These are phyloP conservation scores for Pyrocoelia pectoralis DNA, from an alignment of 2,888 invertebrate genomes.

Conservation along the genomic window DNA sequence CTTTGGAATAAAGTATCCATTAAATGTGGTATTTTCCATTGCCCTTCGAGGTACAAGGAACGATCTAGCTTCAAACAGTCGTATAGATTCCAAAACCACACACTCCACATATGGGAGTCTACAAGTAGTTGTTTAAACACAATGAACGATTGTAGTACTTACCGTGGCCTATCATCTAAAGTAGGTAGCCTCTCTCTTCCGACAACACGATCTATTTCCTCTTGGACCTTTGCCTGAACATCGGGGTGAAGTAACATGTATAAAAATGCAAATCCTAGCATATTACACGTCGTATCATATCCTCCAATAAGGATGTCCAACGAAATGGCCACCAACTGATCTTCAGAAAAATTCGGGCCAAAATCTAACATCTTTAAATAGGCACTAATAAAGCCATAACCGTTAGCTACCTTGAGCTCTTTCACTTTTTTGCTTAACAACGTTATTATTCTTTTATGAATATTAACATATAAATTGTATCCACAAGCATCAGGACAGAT, in stretches of 20 bases:
- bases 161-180: conserved; percentile 68
- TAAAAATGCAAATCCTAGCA: conserved; percentile 78
- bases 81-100: conserved; percentile 55
- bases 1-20: conserved; percentile 77
- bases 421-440: conserved; percentile 77
- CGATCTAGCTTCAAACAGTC: conserved; percentile 55
- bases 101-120: conserved; percentile 60
- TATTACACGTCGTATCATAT: conserved; percentile 85
- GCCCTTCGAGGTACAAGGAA: conserved; percentile 64
- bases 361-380: conserved; percentile 70
- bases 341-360: conserved; percentile 67
- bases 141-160: conserved; percentile 39
- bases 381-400: conserved; percentile 82
- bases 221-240: conserved; percentile 65
- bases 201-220: conserved; percentile 69
- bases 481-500: conserved; percentile 88
- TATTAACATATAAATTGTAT: conserved; percentile 75
- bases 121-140: conserved; percentile 41
- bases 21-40: conserved; percentile 69
- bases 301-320: conserved; percentile 90
- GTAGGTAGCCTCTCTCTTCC: conserved; percentile 67
- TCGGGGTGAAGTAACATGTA: conserved; percentile 74
- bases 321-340: conserved; percentile 80
- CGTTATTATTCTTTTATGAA: conserved; percentile 75
- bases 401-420: too few relatives aligned